Conservation (phyloP, 2,888 invertebrate genomes). For the Drosophila neonasuta region DNA sequence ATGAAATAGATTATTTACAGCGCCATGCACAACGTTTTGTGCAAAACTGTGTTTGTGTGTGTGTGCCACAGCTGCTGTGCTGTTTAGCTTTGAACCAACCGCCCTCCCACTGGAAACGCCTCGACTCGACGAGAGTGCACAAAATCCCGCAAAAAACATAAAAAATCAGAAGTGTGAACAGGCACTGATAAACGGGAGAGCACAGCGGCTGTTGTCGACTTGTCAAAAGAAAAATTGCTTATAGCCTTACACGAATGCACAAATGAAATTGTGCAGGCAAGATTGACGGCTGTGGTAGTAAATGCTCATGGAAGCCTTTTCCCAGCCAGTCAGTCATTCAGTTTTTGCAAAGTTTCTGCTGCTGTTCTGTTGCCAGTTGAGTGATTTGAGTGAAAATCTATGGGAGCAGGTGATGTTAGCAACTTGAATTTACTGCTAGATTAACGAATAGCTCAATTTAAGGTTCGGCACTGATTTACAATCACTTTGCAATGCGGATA, state of each 20-base stretch:
- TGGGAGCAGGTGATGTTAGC: slow-evolving; percentile 10
- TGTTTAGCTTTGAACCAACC: slow-evolving; percentile 25
- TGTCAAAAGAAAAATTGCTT: slow-evolving; percentile 56
- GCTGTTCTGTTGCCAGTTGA: neutral
- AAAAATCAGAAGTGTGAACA: slow-evolving; percentile 54
- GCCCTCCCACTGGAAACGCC: neutral
- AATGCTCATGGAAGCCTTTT: slow-evolving; percentile 31
- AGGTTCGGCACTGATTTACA: slow-evolving; percentile 11
- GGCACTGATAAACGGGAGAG: slow-evolving; percentile 52
- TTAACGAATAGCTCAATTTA: slow-evolving; percentile 27
- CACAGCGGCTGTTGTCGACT: slow-evolving; percentile 37
- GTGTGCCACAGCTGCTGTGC: slow-evolving; percentile 28
- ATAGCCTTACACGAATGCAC: slow-evolving; percentile 56
- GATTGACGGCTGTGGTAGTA: slow-evolving; percentile 43
- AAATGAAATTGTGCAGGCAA: slow-evolving; percentile 58
- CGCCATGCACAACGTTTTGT: slow-evolving; percentile 68
- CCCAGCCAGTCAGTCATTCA: slow-evolving; percentile 1
- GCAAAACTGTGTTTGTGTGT: slow-evolving; percentile 34
- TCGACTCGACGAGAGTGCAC: neutral
- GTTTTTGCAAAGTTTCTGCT: neutral
- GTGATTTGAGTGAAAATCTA: slow-evolving; percentile 8
- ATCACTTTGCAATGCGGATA: neutral
- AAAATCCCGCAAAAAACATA: slow-evolving; percentile 20
- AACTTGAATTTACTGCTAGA: slow-evolving; percentile 5
- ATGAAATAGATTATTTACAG: slow-evolving; percentile 74